phyloP scores from a whole-genome alignment of 2,797 vertebrate genomes.

The Trachurus trachurus region DNA sequence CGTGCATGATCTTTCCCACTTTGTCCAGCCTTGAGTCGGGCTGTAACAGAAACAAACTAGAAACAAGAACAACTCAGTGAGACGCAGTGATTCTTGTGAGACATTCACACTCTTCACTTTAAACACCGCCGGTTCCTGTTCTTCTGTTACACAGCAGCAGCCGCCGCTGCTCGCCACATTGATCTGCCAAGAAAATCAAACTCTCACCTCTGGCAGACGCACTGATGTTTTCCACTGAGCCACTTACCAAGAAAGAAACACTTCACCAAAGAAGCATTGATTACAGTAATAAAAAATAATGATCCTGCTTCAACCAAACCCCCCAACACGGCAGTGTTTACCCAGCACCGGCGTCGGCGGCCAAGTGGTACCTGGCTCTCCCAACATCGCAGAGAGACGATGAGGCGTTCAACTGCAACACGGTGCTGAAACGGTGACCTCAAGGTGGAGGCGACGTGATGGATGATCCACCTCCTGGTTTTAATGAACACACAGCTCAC shows the following conservation, averaged over 20 bases:
- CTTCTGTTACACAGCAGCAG: background rate
- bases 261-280: background rate
- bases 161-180: background rate
- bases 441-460: slow-evolving; percentile 39
- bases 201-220: background rate
- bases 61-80: no score
- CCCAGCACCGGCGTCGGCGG: background rate
- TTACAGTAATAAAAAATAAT: slow-evolving; percentile 19
- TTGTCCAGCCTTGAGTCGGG: no score
- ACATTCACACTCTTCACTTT: background rate
- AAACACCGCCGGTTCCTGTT: background rate
- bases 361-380: background rate
- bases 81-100: background rate
- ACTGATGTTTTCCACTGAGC: background rate
- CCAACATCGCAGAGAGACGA: background rate
- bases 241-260: background rate
- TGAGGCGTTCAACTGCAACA: background rate
- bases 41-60: no score
- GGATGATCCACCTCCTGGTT: slow-evolving; percentile 43
- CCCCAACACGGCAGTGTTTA: background rate
- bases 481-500: slow-evolving; percentile 42
- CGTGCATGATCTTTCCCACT: no score
- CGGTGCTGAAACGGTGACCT: background rate
- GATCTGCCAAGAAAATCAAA: background rate
- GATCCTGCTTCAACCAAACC: background rate